Conservation (phyloP, 1,140 invertebrate species). For the Hycleus phaleratus region DNA sequence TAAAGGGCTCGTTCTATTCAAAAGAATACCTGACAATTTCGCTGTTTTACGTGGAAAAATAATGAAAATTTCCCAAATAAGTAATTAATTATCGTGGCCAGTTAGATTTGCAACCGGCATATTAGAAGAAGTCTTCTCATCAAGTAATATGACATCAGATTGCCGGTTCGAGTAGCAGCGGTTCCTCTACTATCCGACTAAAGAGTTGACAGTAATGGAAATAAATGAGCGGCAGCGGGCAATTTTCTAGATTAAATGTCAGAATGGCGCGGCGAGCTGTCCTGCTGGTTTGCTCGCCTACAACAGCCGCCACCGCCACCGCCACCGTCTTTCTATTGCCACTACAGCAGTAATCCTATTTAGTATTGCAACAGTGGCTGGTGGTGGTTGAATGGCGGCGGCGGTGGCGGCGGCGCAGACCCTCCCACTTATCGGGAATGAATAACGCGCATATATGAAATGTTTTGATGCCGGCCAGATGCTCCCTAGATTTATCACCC, state of each 20-base stretch:
- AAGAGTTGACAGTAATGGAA: constrained; percentile 49
- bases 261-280: constrained; percentile 36
- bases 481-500: constrained; percentile 29
- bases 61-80: neutral
- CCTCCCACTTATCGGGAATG: constrained; percentile 16
- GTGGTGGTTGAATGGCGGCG: too few relatives aligned
- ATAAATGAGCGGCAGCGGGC: constrained; percentile 45
- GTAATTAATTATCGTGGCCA: constrained; percentile 10
- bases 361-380: too few relatives aligned
- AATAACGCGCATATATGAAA: constrained; percentile 18
- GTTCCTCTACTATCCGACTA: constrained; percentile 32
- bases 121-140: constrained; percentile 9
- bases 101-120: constrained; percentile 3
- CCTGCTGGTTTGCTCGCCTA: constrained; percentile 15
- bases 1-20: too few relatives aligned
- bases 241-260: constrained; percentile 50
- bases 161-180: constrained; percentile 8
- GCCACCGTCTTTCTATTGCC: too few relatives aligned
- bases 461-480: constrained; percentile 19
- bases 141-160: constrained; percentile 26
- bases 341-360: neutral
- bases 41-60: constrained; percentile 36
- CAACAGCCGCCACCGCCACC: too few relatives aligned
- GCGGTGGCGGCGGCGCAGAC: neutral
- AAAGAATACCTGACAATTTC: neutral